Base-by-base conservation (phyloP, 2,888 invertebrate species). In the Archips xylosteana region DNA sequence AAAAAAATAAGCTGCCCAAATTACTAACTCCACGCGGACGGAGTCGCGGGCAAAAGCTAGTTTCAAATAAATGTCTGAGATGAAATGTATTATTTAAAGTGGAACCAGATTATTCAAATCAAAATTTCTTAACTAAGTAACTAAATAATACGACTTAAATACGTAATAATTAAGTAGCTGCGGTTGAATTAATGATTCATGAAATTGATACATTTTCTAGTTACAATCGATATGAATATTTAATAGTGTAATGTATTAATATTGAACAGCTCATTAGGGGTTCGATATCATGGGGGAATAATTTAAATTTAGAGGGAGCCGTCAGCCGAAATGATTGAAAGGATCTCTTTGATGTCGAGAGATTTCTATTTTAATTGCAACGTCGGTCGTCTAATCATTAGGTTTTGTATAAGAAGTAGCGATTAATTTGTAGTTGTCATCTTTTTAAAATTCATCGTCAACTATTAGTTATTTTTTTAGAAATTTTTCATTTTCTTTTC, bases 171-270 rank as follows among this genome's bases (percentile, higher is more conserved):
- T 34, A 47, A 64, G 59, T 36, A n/a, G 2, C 15, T 57, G 47
- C 39, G n/a, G 4, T 32, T 10, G 12, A 47, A 36, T 57, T 23
- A 59, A 49, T 57, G 15, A 32, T 23, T 32, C 32, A 51, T 70
- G 34, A 63, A 64, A 64, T 64, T 57, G 54, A 63, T 54, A 49
- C 10, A 39, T 47, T 64, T 23, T 62, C 10, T 62, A 12, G 49
- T 32, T 32, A 9, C 51, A 61, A 10, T 61, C 15, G 36, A 23
- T n/a, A 71, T 60, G 71, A 66, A 71, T 61, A 60, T 51, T 71
- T 61, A 8, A 54, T 61, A 66, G 49, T 54, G 15, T 12, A 39
- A n/a, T 8, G 63, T 32, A 32, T 54, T 54, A 15, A 54, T 57
- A 57, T 32, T 32, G 32, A 32, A n/a, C n/a, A 57, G 12, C 12